A percentile compares a stretch with the other conserved stretches of the same genome.
Evolutionary conservation across 2,113 vertebrate species (phyloP).

Genomic region (Chlamydotis undulata): DNA sequence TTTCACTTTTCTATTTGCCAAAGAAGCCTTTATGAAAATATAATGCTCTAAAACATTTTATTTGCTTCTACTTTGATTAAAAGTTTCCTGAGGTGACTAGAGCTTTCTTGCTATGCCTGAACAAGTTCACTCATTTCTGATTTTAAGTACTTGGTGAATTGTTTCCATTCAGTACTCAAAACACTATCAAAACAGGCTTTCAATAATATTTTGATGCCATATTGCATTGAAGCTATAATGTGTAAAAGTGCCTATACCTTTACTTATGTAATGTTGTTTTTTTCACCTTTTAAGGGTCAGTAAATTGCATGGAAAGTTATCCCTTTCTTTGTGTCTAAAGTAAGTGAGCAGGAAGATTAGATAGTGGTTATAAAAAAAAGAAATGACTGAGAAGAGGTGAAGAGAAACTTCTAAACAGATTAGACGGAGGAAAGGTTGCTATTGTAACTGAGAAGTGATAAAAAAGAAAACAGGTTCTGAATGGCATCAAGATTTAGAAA

Average conservation of each 20-base stretch:
- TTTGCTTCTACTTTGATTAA: not conserved
- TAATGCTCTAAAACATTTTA: not conserved
- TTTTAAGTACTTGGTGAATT: not conserved
- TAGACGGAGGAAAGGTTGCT: not conserved
- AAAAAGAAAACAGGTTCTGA: not conserved
- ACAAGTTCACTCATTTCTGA: not conserved
- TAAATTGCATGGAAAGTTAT: not conserved
- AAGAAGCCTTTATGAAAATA: not conserved
- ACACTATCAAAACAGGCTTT: not conserved
- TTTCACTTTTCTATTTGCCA: not conserved
- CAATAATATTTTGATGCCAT: not conserved
- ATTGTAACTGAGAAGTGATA: not conserved
- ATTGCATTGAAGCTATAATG: not conserved
- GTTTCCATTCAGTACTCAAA: not conserved
- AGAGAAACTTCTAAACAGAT: not conserved
- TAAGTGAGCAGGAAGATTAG: not conserved
- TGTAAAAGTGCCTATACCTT: not conserved
- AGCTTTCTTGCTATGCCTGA: not conserved
- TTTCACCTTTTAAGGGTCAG: not conserved
- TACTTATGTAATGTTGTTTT: not conserved
- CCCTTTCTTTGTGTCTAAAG: not conserved
- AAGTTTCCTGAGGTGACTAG: not conserved
- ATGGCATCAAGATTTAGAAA: not conserved
- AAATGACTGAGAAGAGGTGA: not conserved
- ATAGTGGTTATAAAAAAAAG: not conserved